Base-by-base conservation (phyloP, 2,113 vertebrate species). In the Procavia capensis region DNA sequence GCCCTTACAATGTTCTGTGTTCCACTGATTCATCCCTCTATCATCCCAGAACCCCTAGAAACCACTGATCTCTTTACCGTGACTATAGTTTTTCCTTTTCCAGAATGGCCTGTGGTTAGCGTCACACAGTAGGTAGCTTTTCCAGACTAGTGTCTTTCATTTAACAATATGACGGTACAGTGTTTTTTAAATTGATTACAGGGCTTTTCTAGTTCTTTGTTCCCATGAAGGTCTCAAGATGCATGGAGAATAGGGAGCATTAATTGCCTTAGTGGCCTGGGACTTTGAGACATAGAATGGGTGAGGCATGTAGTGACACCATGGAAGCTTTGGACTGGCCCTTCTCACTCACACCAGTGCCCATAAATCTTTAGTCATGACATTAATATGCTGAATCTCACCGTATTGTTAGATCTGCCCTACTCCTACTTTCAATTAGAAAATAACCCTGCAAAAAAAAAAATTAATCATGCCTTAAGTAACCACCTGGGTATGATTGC, bases 391-490 rank as follows among this genome's bases (percentile, higher is more conserved):
- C 79, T 34, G 17, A 50, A 50, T 89, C n/a, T 91, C 41, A 39
- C 34, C 76, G 72, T 22, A 61, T 59, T 83, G 24, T 72, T 75
- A 41, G 13, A 76, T 66, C 11, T 41, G 17, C 6, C 79, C 9
- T 41, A 47, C 84, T 91, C 39, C 19, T 59, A 47, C 39, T 93
- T 92, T 90, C 31, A 70, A 74, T n/a, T 78, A 36, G 20, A 96
- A 86, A 92, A 63, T 76, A 54, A 45, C 25, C 22, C 64, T 89
- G 45, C 43, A 13, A 93, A 89, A 7, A 22, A 7, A 22, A 45
- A 93, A 72, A 95, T 88, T 80, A 74, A 86, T 96, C 68, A 74
- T 14, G 5, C 59, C 31, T 89, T 41, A 76, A 91, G 45, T 80
- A 82, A 78, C 92, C 88, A 63, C 74, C 61, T 68, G 86, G 43